Percentiles rank a stretch among this genome's conserved stretches.
Evolutionary conservation across 2,797 vertebrate species (phyloP).

Genomic region (Pteronotus mesoamericanus): DNA sequence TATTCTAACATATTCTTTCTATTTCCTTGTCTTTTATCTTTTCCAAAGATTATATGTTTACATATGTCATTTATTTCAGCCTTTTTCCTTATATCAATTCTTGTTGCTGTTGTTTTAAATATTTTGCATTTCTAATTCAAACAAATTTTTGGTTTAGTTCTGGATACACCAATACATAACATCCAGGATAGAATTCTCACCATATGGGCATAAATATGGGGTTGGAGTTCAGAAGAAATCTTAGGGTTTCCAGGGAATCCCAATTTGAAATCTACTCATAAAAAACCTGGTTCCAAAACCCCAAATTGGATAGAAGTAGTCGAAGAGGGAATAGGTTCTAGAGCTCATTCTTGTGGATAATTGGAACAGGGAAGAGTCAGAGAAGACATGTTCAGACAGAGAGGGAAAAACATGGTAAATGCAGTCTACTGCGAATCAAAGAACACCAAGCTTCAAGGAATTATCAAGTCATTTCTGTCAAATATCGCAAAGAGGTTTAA

Average conservation of each 20-base stretch:
- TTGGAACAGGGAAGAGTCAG: neutral
- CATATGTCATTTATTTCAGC: neutral
- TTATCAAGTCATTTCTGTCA: neutral
- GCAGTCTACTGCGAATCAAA: neutral
- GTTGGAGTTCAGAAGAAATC: neutral
- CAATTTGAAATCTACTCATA: neutral
- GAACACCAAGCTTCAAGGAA: neutral
- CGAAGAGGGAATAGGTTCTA: neutral
- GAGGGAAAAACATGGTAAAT: neutral
- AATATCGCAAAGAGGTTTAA: neutral
- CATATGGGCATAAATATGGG: neutral
- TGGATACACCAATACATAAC: neutral
- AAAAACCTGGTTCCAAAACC: neutral
- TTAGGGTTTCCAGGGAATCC: neutral
- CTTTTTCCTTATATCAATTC: neutral
- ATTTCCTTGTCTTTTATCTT: neutral
- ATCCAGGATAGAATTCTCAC: neutral
- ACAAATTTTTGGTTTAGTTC: neutral
- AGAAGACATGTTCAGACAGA: neutral
- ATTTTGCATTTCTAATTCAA: neutral
- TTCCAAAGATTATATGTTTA: neutral
- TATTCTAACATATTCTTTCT: neutral
- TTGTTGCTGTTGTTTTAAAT: neutral
- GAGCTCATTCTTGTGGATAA: neutral
- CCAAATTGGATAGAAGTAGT: neutral